Conservation (phyloP, 2,888 invertebrate genomes). For the Ophioninae sp. region DNA sequence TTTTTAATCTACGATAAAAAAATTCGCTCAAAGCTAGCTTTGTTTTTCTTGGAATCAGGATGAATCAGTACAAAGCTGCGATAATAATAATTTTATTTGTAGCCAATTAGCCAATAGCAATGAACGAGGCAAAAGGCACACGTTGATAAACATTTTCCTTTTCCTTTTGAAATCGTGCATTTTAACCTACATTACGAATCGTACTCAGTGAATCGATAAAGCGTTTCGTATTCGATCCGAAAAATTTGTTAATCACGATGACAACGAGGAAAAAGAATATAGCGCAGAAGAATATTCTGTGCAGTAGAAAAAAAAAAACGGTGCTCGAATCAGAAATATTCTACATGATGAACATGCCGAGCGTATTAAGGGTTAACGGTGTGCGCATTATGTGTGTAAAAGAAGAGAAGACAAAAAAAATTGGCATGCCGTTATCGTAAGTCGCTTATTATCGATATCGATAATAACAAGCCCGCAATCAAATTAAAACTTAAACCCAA, state of each 20-base stretch:
- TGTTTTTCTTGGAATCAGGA: not conserved
- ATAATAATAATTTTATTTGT: not conserved
- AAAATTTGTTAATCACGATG: slow-evolving; percentile 25
- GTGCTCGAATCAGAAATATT: slow-evolving; percentile 65
- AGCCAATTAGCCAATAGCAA: slow-evolving; percentile 1
- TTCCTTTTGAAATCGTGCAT: not conserved
- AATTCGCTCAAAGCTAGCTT: not conserved
- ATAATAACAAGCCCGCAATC: slow-evolving; percentile 51
- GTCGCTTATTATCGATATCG: slow-evolving; percentile 48
- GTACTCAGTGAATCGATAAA: slow-evolving; percentile 16
- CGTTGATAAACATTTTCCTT: not conserved
- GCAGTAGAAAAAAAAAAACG: slow-evolving; percentile 42
- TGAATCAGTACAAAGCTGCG: slow-evolving; percentile 6
- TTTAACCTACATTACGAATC: not conserved
- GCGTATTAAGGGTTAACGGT: slow-evolving; percentile 75
- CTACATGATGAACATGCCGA: slow-evolving; percentile 76
- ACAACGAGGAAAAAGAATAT: slow-evolving; percentile 17
- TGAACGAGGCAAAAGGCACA: slow-evolving; percentile 15
- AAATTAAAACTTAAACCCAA: not conserved
- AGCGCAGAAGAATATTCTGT: slow-evolving; percentile 63
- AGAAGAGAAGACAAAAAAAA: slow-evolving; percentile 65
- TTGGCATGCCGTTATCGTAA: slow-evolving; percentile 57
- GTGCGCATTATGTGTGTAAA: slow-evolving; percentile 68
- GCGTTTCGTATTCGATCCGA: slow-evolving; percentile 12
- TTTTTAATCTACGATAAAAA: not conserved